A percentile compares a stretch with the other conserved stretches of the same genome.
Conservation (phyloP, 2,113 vertebrate genomes). For the Hymenochirus boettgeri region DNA sequence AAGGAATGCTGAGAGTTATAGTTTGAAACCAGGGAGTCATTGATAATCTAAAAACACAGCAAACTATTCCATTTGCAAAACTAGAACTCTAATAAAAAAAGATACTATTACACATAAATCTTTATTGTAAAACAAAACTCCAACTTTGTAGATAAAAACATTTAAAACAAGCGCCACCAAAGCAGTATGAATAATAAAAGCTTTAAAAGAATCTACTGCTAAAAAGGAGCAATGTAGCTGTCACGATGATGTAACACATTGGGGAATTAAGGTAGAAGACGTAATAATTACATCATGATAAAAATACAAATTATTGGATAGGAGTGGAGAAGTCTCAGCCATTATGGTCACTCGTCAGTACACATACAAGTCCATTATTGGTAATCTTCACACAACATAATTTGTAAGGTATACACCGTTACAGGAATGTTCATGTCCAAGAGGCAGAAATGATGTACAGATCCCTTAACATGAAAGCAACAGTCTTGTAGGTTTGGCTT, state of each 20-base stretch:
- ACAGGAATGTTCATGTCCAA: too few relatives aligned
- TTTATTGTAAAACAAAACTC: constrained; percentile 33
- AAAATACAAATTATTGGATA: constrained; percentile 5
- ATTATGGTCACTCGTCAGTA: not conserved
- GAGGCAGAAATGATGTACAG: not conserved
- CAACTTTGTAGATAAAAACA: constrained; percentile 5
- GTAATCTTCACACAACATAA: not conserved
- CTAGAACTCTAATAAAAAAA: too few relatives aligned
- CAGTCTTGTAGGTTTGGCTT: too few relatives aligned
- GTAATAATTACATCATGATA: constrained; percentile 27
- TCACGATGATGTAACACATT: constrained; percentile 17
- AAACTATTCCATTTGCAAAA: too few relatives aligned
- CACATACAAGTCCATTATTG: not conserved
- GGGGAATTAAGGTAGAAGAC: not conserved
- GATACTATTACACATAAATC: not conserved
- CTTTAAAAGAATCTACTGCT: constrained; percentile 8
- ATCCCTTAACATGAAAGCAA: not conserved
- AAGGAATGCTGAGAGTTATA: too few relatives aligned
- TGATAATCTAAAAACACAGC: too few relatives aligned
- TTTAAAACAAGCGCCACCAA: constrained; percentile 5
- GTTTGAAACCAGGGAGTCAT: too few relatives aligned
- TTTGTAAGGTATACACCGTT: too few relatives aligned
- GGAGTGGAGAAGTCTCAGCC: not conserved
- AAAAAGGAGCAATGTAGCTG: constrained; percentile 3
- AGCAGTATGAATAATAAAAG: constrained; percentile 3